A percentile compares a stretch with the other conserved stretches of the same genome.
phyloP scores from a whole-genome alignment of 2,888 invertebrate genomes.

The Apamea sordens region DNA sequence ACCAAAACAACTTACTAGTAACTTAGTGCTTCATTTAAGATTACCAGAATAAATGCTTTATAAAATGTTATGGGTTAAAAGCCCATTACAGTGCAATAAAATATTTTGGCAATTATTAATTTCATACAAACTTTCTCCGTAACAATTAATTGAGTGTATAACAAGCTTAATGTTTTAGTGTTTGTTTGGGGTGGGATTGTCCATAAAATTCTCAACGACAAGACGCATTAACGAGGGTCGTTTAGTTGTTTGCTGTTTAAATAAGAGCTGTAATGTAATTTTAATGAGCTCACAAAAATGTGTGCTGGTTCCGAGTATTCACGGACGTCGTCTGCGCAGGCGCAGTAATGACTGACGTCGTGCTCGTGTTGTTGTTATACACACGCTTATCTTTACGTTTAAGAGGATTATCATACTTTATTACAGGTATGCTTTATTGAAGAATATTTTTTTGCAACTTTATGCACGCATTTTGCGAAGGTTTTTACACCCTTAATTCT shows the following conservation, averaged over 20 bases:
- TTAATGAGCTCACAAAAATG: conserved; percentile 89
- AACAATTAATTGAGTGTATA: conserved; percentile 62
- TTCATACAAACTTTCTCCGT: conserved; percentile 48
- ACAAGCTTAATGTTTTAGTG: conserved; percentile 60
- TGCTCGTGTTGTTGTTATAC: conserved; percentile 48
- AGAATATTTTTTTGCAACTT: conserved; percentile 31
- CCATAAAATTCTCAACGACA: conserved; percentile 83
- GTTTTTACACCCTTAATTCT: conserved; percentile 23
- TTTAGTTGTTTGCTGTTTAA: conserved; percentile 89
- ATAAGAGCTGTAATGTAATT: conserved; percentile 89
- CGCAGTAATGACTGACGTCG: conserved; percentile 70
- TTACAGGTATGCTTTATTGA: conserved; percentile 33
- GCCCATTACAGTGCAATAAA: conserved; percentile 41
- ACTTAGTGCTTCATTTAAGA: neutral
- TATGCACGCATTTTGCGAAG: conserved; percentile 8
- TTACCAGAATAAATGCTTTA: neutral
- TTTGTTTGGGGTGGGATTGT: conserved; percentile 77
- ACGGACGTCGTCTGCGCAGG: conserved; percentile 64
- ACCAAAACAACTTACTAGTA: neutral
- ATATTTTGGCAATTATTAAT: conserved; percentile 44
- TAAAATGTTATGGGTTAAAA: conserved; percentile 31
- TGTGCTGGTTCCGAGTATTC: conserved; percentile 78
- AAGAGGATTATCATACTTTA: conserved; percentile 53
- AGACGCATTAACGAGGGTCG: conserved; percentile 87
- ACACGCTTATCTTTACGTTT: conserved; percentile 58